phyloP scores from a whole-genome alignment of 2,113 vertebrate genomes.

The Ptilonorhynchus violaceus region DNA sequence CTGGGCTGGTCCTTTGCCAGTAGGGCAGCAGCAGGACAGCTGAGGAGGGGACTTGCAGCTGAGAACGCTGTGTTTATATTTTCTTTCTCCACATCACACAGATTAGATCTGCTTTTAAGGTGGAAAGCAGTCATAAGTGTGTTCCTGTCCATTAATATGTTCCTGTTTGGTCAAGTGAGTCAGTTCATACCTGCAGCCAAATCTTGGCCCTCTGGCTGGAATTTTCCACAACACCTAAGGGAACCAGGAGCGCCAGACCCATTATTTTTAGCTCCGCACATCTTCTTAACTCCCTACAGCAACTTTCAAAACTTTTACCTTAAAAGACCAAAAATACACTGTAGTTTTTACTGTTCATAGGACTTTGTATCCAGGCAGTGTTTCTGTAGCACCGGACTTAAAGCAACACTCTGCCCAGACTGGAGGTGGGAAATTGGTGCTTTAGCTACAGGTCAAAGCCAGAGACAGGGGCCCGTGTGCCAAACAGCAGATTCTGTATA shows the following conservation, averaged over 20 bases:
- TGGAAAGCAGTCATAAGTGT: background rate
- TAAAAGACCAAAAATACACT: background rate
- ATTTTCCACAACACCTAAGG: slow-evolving; percentile 11
- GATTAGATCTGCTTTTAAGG: slow-evolving; percentile 39
- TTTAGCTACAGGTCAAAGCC: background rate
- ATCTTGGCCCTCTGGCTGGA: background rate
- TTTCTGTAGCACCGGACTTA: background rate
- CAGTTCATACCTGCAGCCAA: background rate
- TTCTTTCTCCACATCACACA: background rate
- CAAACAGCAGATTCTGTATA: background rate
- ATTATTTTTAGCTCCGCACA: background rate
- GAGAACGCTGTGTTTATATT: background rate
- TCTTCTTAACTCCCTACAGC: background rate
- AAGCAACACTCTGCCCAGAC: background rate
- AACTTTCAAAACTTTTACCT: background rate
- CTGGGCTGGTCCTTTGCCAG: background rate
- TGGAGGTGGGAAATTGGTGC: background rate
- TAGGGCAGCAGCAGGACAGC: background rate
- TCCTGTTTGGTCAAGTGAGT: background rate
- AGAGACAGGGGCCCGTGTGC: accelerated
- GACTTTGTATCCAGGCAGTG: background rate
- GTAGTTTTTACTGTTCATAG: background rate
- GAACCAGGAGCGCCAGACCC: background rate
- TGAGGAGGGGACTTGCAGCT: slow-evolving; percentile 20
- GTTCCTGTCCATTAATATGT: background rate